phyloP scores from a whole-genome alignment of 2,888 invertebrate genomes.

The Nineta flava region DNA sequence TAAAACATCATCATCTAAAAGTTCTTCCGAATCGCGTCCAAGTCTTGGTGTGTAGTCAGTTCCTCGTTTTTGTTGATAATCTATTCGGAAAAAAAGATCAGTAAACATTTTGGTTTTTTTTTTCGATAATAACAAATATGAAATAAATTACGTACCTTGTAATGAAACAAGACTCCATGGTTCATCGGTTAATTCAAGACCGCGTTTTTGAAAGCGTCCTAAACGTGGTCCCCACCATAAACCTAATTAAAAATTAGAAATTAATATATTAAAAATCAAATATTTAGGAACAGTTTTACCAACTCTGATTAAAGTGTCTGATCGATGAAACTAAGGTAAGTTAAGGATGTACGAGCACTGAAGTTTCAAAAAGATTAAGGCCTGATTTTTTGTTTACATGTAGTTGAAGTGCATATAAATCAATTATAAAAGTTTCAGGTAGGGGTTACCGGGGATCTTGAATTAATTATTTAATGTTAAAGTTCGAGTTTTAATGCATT shows the following conservation, averaged over 20 bases:
- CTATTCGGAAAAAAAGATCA: background rate
- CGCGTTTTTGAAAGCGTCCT: constrained; percentile 22
- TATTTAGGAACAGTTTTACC: constrained; percentile 4
- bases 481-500: too few relatives aligned
- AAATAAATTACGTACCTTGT: constrained; percentile 14
- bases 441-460: too few relatives aligned
- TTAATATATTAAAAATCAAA: background rate
- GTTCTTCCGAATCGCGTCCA: constrained; percentile 22
- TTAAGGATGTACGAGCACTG: too few relatives aligned
- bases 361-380: too few relatives aligned
- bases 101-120: background rate
- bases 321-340: constrained; percentile 7
- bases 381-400: too few relatives aligned
- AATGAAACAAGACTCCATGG: constrained; percentile 18
- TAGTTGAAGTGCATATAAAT: too few relatives aligned
- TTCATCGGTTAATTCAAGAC: constrained; percentile 9
- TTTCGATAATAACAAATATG: background rate
- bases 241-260: background rate
- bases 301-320: constrained; percentile 1
- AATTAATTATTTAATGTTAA: too few relatives aligned
- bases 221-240: constrained; percentile 57
- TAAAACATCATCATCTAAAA: constrained; percentile 11
- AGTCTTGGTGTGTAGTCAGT: constrained; percentile 22
- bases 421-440: too few relatives aligned
- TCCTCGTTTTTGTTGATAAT: constrained; percentile 10